These are phyloP conservation scores for Pasiphila rectangulata DNA, from an alignment of 2,888 invertebrate species.

Conservation along the genomic window DNA sequence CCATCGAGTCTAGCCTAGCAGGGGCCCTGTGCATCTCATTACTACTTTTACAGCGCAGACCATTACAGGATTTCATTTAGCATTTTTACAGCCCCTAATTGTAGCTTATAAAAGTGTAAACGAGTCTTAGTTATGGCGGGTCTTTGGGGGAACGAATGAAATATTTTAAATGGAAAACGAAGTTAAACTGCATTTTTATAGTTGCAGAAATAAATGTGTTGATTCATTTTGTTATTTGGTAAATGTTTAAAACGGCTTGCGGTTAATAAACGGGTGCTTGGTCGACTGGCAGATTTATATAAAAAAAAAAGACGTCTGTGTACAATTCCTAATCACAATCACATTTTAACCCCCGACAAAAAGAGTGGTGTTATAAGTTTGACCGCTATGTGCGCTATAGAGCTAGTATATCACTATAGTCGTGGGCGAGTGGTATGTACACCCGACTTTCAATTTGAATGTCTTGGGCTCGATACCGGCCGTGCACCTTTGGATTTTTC, in stretches of 20 bases:
- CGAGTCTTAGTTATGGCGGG: slow-evolving; percentile 45
- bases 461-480: too few relatives aligned
- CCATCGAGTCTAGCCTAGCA: slow-evolving; percentile 13
- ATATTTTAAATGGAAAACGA: slow-evolving; percentile 39
- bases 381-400: too few relatives aligned
- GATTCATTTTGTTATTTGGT: slow-evolving; percentile 9
- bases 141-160: slow-evolving; percentile 34
- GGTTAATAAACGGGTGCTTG: neutral
- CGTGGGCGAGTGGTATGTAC: too few relatives aligned
- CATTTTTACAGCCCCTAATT: slow-evolving; percentile 80
- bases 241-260: too few relatives aligned
- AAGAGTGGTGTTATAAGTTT: too few relatives aligned
- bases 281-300: too few relatives aligned
- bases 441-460: too few relatives aligned
- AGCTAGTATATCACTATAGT: too few relatives aligned
- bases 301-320: too few relatives aligned
- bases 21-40: slow-evolving; percentile 52
- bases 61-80: slow-evolving; percentile 69
- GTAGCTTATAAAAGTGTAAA: slow-evolving; percentile 72
- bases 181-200: slow-evolving; percentile 34
- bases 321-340: too few relatives aligned
- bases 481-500: too few relatives aligned
- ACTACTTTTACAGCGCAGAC: slow-evolving; percentile 58
- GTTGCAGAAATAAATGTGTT: slow-evolving; percentile 23
- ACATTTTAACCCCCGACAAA: too few relatives aligned